These are phyloP conservation scores for Vidua chalybeata DNA, from an alignment of 2,113 vertebrate species.

Conservation along the genomic window DNA sequence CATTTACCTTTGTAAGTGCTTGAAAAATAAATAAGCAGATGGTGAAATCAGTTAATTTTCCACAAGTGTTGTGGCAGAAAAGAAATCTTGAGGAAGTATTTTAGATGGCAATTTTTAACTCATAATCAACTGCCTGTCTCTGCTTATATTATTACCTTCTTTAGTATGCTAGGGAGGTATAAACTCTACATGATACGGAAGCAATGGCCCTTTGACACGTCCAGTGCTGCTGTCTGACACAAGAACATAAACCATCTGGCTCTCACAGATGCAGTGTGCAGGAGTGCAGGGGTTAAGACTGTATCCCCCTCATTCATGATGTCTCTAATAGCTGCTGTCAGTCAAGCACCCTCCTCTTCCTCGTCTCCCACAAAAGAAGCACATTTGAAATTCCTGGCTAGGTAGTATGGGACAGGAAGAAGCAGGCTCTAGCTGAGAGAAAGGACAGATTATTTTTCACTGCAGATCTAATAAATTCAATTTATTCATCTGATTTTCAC, in stretches of 20 bases:
- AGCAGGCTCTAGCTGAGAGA: neutral
- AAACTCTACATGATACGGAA: neutral
- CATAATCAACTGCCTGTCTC: neutral
- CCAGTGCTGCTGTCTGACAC: slow-evolving; percentile 35
- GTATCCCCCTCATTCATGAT: neutral
- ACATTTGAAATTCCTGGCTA: slow-evolving; percentile 6
- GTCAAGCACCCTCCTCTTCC: slow-evolving; percentile 17
- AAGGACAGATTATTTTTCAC: neutral
- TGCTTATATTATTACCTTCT: neutral
- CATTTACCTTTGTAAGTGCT: slow-evolving; percentile 42
- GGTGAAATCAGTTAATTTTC: slow-evolving; percentile 39
- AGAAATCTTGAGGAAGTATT: neutral
- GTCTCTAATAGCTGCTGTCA: slow-evolving; percentile 26
- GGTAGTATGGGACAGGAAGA: neutral
- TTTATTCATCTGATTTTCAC: neutral
- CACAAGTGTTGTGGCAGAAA: slow-evolving; percentile 4
- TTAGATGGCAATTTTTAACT: slow-evolving; percentile 6
- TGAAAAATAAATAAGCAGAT: slow-evolving; percentile 58
- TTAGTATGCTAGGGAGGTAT: neutral
- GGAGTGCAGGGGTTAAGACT: neutral
- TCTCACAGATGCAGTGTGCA: neutral
- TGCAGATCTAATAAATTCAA: neutral
- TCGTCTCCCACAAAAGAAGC: neutral
- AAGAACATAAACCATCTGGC: slow-evolving; percentile 41
- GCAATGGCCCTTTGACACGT: neutral